Evolutionary conservation across 35 echinoderm and acorn worm species (phyloP).

Genomic region (Holothuria glaberrima): DNA sequence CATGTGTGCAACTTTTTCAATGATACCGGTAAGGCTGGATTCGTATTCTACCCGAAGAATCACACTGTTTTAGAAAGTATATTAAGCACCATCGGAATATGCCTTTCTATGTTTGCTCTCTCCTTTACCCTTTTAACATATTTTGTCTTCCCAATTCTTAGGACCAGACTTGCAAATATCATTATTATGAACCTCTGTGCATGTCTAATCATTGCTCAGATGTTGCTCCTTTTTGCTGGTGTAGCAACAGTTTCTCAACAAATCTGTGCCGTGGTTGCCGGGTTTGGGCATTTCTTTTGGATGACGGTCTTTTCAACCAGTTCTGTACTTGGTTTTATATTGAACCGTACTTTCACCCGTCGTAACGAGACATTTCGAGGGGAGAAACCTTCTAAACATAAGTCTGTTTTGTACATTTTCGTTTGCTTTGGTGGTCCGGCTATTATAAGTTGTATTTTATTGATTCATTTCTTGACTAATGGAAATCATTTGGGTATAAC

Average conservation of each 20-base stretch:
- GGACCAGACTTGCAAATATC: constrained; percentile 24
- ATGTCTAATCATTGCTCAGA: constrained; percentile 32
- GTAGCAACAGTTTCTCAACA: neutral
- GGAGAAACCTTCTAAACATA: neutral
- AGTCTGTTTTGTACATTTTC: neutral
- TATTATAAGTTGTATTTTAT: neutral
- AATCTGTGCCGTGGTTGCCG: constrained; percentile 14
- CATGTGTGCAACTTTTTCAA: constrained; percentile 48
- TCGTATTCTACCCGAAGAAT: neutral
- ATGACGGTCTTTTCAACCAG: constrained; percentile 16
- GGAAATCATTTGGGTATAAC: neutral
- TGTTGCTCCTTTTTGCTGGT: constrained; percentile 21
- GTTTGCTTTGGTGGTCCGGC: constrained; percentile 3
- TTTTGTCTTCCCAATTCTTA: constrained; percentile 2
- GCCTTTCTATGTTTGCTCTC: constrained; percentile 31
- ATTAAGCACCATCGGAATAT: constrained; percentile 16
- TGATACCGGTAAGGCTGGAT: neutral
- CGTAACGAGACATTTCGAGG: neutral
- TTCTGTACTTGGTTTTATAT: constrained; percentile 26
- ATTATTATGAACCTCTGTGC: constrained; percentile 29
- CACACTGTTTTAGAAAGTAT: constrained; percentile 19
- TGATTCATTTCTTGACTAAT: constrained; percentile 2
- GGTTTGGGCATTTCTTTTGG: constrained; percentile 36
- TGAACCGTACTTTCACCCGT: constrained; percentile 11
- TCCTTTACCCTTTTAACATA: constrained; percentile 15